A percentile compares a stretch with the other conserved stretches of the same genome.
These are phyloP conservation scores for Eupithecia insigniata DNA, from an alignment of 2,888 invertebrate species.

Conservation along the genomic window DNA sequence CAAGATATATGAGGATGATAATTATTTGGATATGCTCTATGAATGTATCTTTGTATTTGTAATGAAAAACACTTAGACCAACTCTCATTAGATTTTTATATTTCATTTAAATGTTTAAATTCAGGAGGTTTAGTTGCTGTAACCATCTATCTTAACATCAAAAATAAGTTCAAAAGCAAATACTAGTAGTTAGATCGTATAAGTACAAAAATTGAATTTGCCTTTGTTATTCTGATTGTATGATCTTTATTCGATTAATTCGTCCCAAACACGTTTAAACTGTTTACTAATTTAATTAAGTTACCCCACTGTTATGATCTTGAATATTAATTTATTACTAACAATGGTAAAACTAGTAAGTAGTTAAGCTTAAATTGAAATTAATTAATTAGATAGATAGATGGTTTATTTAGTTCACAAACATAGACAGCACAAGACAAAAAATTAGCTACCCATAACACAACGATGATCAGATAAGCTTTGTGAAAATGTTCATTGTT, in stretches of 20 bases:
- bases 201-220: not conserved
- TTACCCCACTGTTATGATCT: not conserved
- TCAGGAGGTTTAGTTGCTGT: not conserved
- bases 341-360: not conserved
- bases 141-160: not conserved
- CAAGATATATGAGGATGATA: conserved; percentile 23
- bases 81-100: not conserved
- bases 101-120: not conserved
- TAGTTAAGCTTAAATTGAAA: not conserved
- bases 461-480: not conserved
- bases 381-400: not conserved
- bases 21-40: not conserved
- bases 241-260: conserved; percentile 11
- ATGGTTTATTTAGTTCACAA: no score
- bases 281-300: not conserved
- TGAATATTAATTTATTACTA: not conserved
- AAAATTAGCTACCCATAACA: not conserved
- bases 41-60: not conserved
- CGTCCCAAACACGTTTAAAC: conserved; percentile 8
- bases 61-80: not conserved
- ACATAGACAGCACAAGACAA: no score
- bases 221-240: not conserved
- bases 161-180: not conserved
- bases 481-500: not conserved
- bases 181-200: not conserved